Base-by-base conservation (phyloP, 30 jellyfish, hydroid and myxozoan genomes). In the Cassiopea andromeda region DNA sequence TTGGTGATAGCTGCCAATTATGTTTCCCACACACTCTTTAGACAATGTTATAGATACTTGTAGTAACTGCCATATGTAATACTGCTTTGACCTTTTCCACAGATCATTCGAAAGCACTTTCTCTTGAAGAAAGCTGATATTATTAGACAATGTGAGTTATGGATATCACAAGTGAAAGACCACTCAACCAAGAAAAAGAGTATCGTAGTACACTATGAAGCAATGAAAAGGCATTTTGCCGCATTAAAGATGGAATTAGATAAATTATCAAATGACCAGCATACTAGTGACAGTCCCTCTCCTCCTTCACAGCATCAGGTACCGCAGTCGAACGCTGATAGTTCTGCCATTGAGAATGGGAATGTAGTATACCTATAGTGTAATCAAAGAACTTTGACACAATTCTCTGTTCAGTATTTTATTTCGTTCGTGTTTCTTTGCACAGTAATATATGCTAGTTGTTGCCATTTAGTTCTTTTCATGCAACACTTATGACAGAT, bases 91-190 rank as follows among this genome's bases (percentile, higher is more conserved):
- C 64, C 64, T 54, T 54, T 54, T 10, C 12, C 10, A 3, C 64
- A 93, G 98, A 76, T 93, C 73, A 82, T 93, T 46, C 98, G 79
- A 49, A 73, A 85, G 46, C 98, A 93, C 68, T 89, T 89, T 74
- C 16, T 66, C 43, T 59, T 87, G 75, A 93, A 93, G 81, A 89
- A 93, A 80, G 87, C 93, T 1, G 69, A 44, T 5, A 79, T 93
- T 46, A 46, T 93, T 17, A 84, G 86, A 44, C 98, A 93, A 54
- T 93, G 98, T 50, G 97, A 93, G 59, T 50, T 75, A 48, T 93
- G 98, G 98, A 45, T 93, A 47, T 79, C 89, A 9, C 97, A 93
- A 80, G 70, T 92, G 90, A 92, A 92, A 69, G 98, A 92, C 54
- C 96, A 81, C 46, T 79, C 98, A 44, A 59, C 95, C 5, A 89